Evolutionary conservation across 2,113 vertebrate genomes (phyloP).

Genomic region (Regulus satrapa): DNA sequence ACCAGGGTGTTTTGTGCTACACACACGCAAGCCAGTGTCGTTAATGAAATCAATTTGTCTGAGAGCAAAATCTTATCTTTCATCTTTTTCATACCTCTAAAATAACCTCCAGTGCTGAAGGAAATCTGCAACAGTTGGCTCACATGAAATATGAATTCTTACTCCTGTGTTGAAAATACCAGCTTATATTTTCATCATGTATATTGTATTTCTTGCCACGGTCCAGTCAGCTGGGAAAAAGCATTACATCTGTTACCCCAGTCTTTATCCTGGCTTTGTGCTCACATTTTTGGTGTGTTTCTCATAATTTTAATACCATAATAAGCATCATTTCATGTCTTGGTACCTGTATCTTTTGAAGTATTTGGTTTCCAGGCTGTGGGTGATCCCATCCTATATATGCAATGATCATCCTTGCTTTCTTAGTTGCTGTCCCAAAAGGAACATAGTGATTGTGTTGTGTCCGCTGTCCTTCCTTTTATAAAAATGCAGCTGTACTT

Average conservation of each 20-base stretch:
- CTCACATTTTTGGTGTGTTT: neutral
- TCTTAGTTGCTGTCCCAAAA: neutral
- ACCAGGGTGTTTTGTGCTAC: neutral
- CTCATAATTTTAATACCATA: neutral
- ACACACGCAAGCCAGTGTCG: neutral
- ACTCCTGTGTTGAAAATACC: neutral
- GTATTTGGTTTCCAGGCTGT: neutral
- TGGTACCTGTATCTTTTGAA: neutral
- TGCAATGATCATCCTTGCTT: neutral
- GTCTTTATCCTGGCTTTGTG: neutral
- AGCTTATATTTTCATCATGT: neutral
- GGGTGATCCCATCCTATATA: neutral
- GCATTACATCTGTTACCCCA: neutral
- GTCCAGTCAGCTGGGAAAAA: neutral
- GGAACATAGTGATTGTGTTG: neutral
- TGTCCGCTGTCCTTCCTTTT: neutral
- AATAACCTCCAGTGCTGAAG: neutral
- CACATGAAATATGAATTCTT: neutral
- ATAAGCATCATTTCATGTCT: neutral
- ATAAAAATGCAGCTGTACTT: neutral
- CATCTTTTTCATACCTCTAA: constrained; percentile 3
- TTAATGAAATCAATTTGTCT: neutral
- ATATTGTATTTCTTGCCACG: neutral
- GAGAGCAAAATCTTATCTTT: neutral
- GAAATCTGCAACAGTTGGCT: neutral